A percentile compares a stretch with the other conserved stretches of the same genome.
These are phyloP conservation scores for Menura novaehollandiae DNA, from an alignment of 2,113 vertebrate genomes.

Conservation along the genomic window DNA sequence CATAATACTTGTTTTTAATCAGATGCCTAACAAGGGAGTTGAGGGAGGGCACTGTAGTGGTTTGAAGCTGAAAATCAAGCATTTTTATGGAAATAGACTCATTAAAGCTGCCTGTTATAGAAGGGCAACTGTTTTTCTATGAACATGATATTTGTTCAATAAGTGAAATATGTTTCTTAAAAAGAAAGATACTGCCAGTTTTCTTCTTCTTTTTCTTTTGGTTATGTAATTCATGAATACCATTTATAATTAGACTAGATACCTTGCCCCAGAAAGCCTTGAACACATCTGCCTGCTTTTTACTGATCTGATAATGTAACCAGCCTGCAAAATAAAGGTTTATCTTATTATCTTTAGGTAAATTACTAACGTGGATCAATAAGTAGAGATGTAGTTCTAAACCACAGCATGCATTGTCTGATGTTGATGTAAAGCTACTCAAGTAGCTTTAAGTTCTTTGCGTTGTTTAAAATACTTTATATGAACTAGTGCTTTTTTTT, in stretches of 20 bases:
- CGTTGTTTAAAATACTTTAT: not conserved
- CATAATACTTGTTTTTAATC: constrained; percentile 12
- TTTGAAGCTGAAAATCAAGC: constrained; percentile 27
- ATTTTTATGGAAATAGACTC: constrained; percentile 36
- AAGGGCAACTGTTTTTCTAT: not conserved
- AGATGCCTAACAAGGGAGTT: not conserved
- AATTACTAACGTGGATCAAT: not conserved
- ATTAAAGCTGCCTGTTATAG: not conserved
- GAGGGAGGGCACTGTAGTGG: not conserved
- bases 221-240: not conserved
- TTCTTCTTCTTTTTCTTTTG: not conserved
- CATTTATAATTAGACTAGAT: not conserved
- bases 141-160: not conserved
- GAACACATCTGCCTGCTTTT: not conserved
- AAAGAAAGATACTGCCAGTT: not conserved
- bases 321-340: not conserved
- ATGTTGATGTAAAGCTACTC: not conserved
- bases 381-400: not conserved
- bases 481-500: not conserved
- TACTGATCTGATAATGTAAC: not conserved
- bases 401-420: not conserved
- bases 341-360: not conserved
- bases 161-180: not conserved
- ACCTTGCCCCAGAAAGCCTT: not conserved
- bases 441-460: not conserved